phyloP scores from a whole-genome alignment of 2,888 invertebrate genomes.

The Nephrotoma guestfalica region DNA sequence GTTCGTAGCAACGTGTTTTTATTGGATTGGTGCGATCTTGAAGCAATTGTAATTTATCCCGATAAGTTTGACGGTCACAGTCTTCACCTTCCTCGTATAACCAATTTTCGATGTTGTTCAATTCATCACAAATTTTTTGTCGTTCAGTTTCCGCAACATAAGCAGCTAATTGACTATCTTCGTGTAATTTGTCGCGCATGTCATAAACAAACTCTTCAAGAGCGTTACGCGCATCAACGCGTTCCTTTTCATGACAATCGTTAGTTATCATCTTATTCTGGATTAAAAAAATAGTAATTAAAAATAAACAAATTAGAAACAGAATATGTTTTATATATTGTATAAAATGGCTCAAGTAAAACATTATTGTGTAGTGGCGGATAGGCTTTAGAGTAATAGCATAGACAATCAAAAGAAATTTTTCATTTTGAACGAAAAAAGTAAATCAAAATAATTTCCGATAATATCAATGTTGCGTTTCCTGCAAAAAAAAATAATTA shows the following conservation, averaged over 20 bases:
- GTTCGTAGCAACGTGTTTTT: slow-evolving; percentile 66
- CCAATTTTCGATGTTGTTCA: slow-evolving; percentile 90
- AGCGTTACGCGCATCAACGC: slow-evolving; percentile 90
- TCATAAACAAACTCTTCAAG: slow-evolving; percentile 98
- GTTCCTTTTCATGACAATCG: slow-evolving; percentile 86
- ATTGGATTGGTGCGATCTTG: slow-evolving; percentile 80
- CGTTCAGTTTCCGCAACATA: slow-evolving; percentile 63
- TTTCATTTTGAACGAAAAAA: no score
- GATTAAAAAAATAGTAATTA: background rate
- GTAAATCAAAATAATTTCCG: no score
- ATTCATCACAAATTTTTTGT: slow-evolving; percentile 41
- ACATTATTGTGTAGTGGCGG: background rate
- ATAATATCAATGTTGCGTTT: no score
- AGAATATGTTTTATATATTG: background rate
- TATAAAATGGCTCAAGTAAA: background rate
- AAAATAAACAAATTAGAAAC: background rate
- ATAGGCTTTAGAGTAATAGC: no score
- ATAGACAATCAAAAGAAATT: no score
- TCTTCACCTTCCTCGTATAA: slow-evolving; percentile 93
- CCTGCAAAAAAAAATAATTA: no score
- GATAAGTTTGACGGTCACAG: slow-evolving; percentile 58
- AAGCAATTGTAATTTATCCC: slow-evolving; percentile 43
- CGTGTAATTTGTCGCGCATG: slow-evolving; percentile 71
- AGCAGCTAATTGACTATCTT: slow-evolving; percentile 57
- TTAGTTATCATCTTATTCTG: slow-evolving; percentile 67